A percentile compares a stretch with the other conserved stretches of the same genome.
phyloP scores from a whole-genome alignment of 2,888 invertebrate genomes.

The Troilus luridus region DNA sequence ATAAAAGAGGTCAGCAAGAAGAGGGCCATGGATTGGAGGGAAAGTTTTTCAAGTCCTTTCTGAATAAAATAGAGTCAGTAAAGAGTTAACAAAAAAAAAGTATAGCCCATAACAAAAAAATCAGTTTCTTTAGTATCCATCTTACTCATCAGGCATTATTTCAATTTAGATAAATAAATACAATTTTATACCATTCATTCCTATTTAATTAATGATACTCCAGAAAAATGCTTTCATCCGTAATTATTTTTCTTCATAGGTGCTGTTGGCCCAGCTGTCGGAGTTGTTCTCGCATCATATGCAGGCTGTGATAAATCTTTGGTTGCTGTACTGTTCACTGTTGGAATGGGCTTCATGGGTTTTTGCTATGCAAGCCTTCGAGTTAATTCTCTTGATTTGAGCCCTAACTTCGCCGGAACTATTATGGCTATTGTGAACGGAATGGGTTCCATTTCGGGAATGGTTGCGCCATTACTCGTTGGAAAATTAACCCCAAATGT shows the following conservation, averaged over 20 bases:
- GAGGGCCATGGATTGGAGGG: too few relatives aligned
- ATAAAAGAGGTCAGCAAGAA: too few relatives aligned
- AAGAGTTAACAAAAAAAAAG: too few relatives aligned
- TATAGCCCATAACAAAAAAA: background rate
- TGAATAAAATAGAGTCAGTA: too few relatives aligned
- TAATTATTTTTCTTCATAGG: conserved; percentile 69
- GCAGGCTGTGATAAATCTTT: conserved; percentile 72
- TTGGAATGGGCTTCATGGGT: conserved; percentile 78
- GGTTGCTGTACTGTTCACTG: conserved; percentile 73
- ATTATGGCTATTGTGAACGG: conserved; percentile 78
- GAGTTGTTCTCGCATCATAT: conserved; percentile 76
- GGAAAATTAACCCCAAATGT: conserved; percentile 74
- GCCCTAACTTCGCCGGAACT: conserved; percentile 77
- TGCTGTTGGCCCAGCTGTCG: conserved; percentile 76
- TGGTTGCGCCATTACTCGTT: conserved; percentile 75
- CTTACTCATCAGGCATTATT: background rate
- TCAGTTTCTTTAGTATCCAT: background rate
- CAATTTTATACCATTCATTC: background rate
- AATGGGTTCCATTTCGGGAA: conserved; percentile 75
- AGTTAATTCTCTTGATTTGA: conserved; percentile 77
- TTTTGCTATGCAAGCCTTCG: conserved; percentile 79
- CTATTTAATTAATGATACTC: background rate
- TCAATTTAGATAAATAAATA: background rate
- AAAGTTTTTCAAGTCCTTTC: too few relatives aligned
- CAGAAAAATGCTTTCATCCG: background rate